Conservation (phyloP, 1,140 invertebrate species). For the Pachypeltis micranthus region DNA sequence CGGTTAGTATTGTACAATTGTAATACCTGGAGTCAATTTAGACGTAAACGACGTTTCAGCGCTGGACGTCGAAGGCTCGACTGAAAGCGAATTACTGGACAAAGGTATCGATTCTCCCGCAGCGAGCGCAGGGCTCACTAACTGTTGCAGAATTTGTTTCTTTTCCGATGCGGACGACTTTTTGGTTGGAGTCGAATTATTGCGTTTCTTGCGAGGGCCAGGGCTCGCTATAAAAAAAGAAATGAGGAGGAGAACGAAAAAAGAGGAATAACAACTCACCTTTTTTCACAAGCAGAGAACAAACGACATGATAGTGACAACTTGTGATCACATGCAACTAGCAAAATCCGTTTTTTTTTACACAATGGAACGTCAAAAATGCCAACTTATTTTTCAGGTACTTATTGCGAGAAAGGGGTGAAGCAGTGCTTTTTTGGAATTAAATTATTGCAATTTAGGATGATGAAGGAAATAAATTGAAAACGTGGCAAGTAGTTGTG, state of each 20-base stretch:
- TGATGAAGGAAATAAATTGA: no score
- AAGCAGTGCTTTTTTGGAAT: background rate
- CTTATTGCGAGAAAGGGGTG: no score
- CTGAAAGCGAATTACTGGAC: constrained; percentile 7
- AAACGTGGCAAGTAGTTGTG: no score
- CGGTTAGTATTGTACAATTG: background rate
- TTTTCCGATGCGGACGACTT: constrained; percentile 51
- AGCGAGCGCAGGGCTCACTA: constrained; percentile 42
- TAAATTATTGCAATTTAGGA: no score
- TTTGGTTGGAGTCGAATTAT: constrained; percentile 56
- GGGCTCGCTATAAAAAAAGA: constrained; percentile 43
- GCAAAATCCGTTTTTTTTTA: no score
- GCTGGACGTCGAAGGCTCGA: constrained; percentile 17
- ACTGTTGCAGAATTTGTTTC: constrained; percentile 59
- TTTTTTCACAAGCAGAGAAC: background rate
- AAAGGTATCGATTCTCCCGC: constrained; percentile 19
- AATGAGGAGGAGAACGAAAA: constrained; percentile 1
- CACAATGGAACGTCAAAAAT: no score
- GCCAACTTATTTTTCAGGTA: no score
- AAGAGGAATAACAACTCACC: background rate
- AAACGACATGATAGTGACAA: no score
- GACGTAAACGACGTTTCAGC: constrained; percentile 20
- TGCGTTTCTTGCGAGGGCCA: constrained; percentile 55
- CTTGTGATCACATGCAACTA: no score
- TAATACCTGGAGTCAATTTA: constrained; percentile 14